Evolutionary conservation across 2,113 vertebrate species (phyloP).

Genomic region (Bolborhynchus lineola): DNA sequence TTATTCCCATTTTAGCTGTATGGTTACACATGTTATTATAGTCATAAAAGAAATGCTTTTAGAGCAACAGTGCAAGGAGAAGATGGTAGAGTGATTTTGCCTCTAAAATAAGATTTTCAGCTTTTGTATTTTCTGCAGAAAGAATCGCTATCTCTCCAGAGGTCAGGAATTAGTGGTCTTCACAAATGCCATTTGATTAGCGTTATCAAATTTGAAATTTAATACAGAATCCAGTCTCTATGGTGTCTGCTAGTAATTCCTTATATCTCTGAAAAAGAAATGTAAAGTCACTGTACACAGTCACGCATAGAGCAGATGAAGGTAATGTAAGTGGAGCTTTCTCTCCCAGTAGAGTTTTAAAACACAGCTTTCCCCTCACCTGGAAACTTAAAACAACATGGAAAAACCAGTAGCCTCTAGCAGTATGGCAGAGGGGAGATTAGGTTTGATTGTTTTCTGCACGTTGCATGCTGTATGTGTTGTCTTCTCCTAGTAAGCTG

Average conservation of each 20-base stretch:
- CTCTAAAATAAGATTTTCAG: background rate
- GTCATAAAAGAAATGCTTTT: constrained; percentile 3
- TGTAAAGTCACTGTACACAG: background rate
- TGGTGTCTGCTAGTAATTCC: background rate
- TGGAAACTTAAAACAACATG: background rate
- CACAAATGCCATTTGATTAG: background rate
- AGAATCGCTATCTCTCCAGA: background rate
- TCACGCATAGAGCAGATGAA: background rate
- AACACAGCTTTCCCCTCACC: background rate
- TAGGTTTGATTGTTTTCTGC: background rate
- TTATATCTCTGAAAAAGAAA: background rate
- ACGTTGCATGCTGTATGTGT: background rate
- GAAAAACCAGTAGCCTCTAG: background rate
- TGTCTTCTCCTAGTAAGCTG: background rate
- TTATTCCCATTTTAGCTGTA: constrained; percentile 15
- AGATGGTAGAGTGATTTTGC: background rate
- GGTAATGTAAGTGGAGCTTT: background rate
- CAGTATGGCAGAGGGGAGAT: background rate
- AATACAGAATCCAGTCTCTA: background rate
- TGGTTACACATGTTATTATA: background rate
- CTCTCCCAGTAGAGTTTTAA: background rate
- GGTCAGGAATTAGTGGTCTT: background rate
- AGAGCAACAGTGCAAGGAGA: background rate
- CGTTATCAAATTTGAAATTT: background rate
- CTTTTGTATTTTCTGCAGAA: background rate